These are phyloP conservation scores for Triplophysa tibetana DNA, from an alignment of 2,113 vertebrate species.

Conservation along the genomic window DNA sequence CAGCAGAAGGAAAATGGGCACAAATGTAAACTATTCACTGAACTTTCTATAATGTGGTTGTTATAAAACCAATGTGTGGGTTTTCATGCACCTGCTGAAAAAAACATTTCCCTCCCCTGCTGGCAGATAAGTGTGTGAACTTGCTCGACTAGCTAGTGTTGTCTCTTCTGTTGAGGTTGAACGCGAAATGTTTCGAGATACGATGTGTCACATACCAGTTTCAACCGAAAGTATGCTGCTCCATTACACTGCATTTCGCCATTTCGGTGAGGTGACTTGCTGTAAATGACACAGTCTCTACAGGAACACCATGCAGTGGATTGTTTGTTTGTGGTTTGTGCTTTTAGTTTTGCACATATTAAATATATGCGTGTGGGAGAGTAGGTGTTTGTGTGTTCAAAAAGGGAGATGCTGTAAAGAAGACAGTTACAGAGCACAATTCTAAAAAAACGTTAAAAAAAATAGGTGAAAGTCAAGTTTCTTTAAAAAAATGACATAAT, in stretches of 20 bases:
- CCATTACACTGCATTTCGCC: constrained; percentile 21
- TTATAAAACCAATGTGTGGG: background rate
- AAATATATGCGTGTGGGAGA: background rate
- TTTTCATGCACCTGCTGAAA: background rate
- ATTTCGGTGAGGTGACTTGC: constrained; percentile 19
- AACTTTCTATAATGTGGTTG: no score
- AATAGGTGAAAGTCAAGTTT: no score
- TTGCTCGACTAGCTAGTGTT: background rate
- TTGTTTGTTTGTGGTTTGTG: constrained; percentile 20
- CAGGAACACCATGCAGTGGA: background rate
- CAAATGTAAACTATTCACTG: no score
- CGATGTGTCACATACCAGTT: background rate
- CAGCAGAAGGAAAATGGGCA: no score
- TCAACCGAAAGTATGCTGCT: constrained; percentile 14
- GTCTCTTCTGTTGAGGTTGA: background rate
- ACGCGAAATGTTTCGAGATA: constrained; percentile 9
- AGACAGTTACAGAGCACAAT: background rate
- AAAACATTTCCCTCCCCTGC: background rate
- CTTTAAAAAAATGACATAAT: no score
- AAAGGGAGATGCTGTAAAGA: no score
- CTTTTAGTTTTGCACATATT: background rate
- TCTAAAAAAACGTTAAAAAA: no score
- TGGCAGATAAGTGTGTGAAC: background rate
- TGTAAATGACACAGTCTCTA: constrained; percentile 15
- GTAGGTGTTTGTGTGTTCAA: background rate